phyloP scores from a whole-genome alignment of 2,113 vertebrate genomes.

The Nothocercus julius region DNA sequence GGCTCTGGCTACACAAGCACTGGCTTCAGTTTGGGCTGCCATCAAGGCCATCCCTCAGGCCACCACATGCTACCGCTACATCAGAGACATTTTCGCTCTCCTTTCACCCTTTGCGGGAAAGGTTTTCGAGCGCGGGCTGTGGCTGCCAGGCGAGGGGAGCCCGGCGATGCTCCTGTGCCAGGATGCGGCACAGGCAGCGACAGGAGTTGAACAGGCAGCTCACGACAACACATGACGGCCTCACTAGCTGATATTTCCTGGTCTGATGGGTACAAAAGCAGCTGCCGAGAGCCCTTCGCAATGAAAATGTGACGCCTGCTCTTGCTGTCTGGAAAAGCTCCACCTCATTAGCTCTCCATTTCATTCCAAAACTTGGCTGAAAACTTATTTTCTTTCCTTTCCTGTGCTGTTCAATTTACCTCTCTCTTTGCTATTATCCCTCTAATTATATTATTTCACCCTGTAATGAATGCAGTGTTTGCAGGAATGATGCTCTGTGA shows the following conservation, averaged over 20 bases:
- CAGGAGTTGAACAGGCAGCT: neutral
- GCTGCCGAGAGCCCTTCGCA: no score
- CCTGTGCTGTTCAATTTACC: neutral
- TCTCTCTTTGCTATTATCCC: neutral
- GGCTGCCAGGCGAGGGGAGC: neutral
- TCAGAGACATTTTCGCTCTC: neutral
- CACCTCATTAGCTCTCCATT: constrained; percentile 12
- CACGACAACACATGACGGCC: neutral
- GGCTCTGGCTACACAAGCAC: fast-evolving
- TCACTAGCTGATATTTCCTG: no score
- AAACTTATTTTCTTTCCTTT: constrained; percentile 10
- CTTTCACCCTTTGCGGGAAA: neutral
- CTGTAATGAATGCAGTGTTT: neutral
- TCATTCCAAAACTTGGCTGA: neutral
- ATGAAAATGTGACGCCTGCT: constrained; percentile 4
- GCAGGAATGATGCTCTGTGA: neutral
- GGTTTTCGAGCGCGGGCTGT: neutral
- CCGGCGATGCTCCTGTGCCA: neutral
- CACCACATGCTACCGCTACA: neutral
- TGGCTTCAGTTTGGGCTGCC: neutral
- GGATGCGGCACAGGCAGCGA: neutral
- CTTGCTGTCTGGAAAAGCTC: constrained; percentile 43
- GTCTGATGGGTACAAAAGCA: no score
- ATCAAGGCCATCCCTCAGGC: neutral
- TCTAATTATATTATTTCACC: neutral